Conservation (phyloP, 2,797 vertebrate genomes). For the Oryzias dopingdopingensis region DNA sequence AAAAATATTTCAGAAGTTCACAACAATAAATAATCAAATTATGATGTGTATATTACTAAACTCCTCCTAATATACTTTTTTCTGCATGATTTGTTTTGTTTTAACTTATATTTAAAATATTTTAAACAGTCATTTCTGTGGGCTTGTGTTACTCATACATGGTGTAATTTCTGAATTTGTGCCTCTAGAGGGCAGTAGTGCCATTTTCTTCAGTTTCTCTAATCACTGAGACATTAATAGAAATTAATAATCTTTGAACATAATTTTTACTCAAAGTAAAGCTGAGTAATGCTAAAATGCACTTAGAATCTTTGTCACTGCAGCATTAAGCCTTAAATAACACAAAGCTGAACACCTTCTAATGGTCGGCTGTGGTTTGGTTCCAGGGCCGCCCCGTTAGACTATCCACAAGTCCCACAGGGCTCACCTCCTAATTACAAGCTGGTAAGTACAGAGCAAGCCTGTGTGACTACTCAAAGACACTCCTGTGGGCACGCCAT, state of each 20-base stretch:
- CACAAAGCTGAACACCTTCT: constrained; percentile 29
- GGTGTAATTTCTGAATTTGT: constrained; percentile 4
- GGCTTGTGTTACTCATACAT: background rate
- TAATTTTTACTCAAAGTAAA: background rate
- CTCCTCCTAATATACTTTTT: too few relatives aligned
- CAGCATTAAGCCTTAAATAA: constrained; percentile 20
- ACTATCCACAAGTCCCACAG: constrained; percentile 52
- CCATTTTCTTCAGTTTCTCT: constrained; percentile 14
- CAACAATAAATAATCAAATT: too few relatives aligned
- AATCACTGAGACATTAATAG: constrained; percentile 4
- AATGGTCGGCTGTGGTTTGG: constrained; percentile 44
- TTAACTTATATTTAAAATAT: too few relatives aligned
- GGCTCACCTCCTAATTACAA: constrained; percentile 62
- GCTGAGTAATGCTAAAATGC: background rate
- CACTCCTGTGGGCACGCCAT: constrained; percentile 59
- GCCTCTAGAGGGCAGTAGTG: constrained; percentile 66
- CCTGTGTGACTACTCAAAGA: constrained; percentile 42
- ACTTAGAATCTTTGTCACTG: background rate
- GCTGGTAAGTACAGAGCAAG: constrained; percentile 42
- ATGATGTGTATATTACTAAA: too few relatives aligned
- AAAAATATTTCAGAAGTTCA: too few relatives aligned
- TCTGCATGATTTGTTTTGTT: too few relatives aligned
- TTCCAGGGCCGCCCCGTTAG: constrained; percentile 45
- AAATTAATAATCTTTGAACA: background rate
- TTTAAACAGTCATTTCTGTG: too few relatives aligned